These are phyloP conservation scores for Halcyon senegalensis DNA, from an alignment of 2,113 vertebrate species.

Conservation along the genomic window DNA sequence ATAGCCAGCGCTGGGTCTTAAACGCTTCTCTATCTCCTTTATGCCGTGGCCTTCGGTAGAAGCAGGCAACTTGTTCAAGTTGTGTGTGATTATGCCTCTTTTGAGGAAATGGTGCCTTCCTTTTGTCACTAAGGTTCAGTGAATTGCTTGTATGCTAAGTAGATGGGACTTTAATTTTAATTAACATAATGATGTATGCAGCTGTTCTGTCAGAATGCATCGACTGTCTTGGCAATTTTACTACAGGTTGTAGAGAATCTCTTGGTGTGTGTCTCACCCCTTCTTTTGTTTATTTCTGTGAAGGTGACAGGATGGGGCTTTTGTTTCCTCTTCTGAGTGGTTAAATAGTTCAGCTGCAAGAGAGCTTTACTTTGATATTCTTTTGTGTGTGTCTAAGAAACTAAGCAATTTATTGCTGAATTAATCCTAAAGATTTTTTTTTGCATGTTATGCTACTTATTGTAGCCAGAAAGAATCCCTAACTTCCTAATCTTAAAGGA, in stretches of 20 bases:
- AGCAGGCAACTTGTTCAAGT: not conserved
- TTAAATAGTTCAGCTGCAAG: not conserved
- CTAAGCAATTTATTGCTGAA: not conserved
- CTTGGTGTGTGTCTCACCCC: not conserved
- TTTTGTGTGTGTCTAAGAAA: not conserved
- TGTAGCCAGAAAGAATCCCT: not conserved
- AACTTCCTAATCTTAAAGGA: not conserved
- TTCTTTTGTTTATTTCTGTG: not conserved
- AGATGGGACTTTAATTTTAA: slow-evolving; percentile 71
- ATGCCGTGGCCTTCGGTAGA: not conserved
- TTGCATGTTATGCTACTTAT: not conserved
- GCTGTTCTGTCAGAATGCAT: slow-evolving; percentile 58
- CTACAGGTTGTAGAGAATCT: slow-evolving; percentile 40
- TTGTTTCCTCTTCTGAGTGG: slow-evolving; percentile 42
- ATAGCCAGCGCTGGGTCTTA: slow-evolving; percentile 20
- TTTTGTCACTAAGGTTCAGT: slow-evolving; percentile 46
- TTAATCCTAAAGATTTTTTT: not conserved
- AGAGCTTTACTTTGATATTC: slow-evolving; percentile 26
- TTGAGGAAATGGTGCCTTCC: not conserved
- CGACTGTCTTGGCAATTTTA: not conserved
- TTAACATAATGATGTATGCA: slow-evolving; percentile 66
- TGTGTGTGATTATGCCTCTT: not conserved
- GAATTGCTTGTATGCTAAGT: slow-evolving; percentile 38
- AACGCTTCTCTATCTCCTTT: not conserved
- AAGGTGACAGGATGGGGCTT: slow-evolving; percentile 39